These are phyloP conservation scores for Zoanthus sansibaricus DNA, from an alignment of 92 coral and sea anemone genomes.

Conservation along the genomic window DNA sequence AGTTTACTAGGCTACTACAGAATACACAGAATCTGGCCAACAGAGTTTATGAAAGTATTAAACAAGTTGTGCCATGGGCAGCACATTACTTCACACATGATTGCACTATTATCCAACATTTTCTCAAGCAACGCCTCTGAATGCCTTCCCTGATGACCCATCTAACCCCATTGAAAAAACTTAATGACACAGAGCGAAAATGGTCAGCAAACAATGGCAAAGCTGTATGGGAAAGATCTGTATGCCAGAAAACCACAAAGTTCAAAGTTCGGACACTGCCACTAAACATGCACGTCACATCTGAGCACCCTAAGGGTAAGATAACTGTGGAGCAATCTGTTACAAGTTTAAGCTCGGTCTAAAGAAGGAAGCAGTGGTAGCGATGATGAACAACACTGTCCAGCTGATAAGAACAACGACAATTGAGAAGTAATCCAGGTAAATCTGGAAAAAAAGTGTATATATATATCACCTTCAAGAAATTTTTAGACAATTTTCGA, in stretches of 20 bases:
- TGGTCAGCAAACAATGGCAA: constrained; percentile 44
- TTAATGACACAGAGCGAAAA: not conserved
- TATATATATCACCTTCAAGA: no score
- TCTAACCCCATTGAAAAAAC: not conserved
- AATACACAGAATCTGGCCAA: constrained; percentile 40
- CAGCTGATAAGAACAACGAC: not conserved
- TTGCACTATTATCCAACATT: constrained; percentile 19
- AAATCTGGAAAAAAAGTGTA: not conserved
- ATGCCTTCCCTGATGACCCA: constrained; percentile 27
- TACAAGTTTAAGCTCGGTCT: not conserved
- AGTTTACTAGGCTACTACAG: constrained; percentile 2
- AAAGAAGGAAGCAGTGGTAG: not conserved
- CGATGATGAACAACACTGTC: not conserved
- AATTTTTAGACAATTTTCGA: no score
- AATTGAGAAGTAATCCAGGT: not conserved
- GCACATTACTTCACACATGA: constrained; percentile 42
- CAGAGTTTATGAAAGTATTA: constrained; percentile 29
- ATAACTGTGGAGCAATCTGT: constrained; percentile 10
- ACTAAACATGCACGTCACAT: constrained; percentile 42
- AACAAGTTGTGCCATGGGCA: constrained; percentile 10
- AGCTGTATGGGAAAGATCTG: constrained; percentile 47
- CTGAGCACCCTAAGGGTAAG: constrained; percentile 28
- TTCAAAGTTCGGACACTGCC: constrained; percentile 56
- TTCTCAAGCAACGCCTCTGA: constrained; percentile 16
- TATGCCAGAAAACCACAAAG: constrained; percentile 52